These are phyloP conservation scores for Sesia apiformis DNA, from an alignment of 2,888 invertebrate species.

Conservation along the genomic window DNA sequence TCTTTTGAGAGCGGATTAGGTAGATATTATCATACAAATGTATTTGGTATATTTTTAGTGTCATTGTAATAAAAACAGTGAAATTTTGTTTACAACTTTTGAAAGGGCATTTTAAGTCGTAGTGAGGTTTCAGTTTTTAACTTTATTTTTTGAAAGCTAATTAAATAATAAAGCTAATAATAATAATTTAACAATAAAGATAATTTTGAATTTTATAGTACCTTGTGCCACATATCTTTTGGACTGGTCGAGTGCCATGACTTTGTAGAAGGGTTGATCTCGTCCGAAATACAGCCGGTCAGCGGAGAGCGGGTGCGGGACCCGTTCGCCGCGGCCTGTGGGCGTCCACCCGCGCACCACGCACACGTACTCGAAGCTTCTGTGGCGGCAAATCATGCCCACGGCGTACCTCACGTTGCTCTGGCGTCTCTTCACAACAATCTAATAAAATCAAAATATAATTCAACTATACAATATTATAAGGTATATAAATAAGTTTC, in stretches of 20 bases:
- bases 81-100: no score
- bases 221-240: conserved; percentile 38
- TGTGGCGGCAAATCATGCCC: conserved; percentile 82
- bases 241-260: conserved; percentile 79
- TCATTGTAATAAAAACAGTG: no score
- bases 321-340: conserved; percentile 72
- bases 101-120: no score
- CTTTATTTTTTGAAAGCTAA: no score
- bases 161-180: no score
- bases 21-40: no score
- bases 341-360: conserved; percentile 83
- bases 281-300: conserved; percentile 55
- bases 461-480: neutral
- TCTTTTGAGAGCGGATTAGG: no score
- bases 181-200: no score
- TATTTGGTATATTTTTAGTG: no score
- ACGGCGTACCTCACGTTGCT: conserved; percentile 72
- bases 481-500: no score
- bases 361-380: conserved; percentile 76
- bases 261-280: conserved; percentile 81
- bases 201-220: no score
- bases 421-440: conserved; percentile 18
- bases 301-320: conserved; percentile 46
- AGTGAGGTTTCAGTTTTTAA: no score
- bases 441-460: conserved; percentile 9